Evolutionary conservation across 2,797 vertebrate species (phyloP).

Genomic region (Melanotaenia nigrans): DNA sequence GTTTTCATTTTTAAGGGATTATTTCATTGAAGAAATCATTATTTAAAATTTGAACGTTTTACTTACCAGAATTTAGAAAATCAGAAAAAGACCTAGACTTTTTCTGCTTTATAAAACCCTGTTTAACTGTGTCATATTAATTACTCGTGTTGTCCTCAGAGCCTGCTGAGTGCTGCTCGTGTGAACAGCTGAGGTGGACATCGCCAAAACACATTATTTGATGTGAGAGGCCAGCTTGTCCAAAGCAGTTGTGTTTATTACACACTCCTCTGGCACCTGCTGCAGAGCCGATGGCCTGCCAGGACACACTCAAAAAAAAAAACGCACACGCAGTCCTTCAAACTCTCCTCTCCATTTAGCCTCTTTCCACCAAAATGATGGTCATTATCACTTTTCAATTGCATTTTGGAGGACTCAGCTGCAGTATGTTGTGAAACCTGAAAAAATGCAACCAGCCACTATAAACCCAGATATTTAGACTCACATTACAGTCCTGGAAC

Average conservation of each 20-base stretch:
- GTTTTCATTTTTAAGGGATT: background rate
- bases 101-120: background rate
- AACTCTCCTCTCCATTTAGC: slow-evolving; percentile 57
- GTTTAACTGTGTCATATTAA: slow-evolving; percentile 25
- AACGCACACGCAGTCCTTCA: slow-evolving; percentile 43
- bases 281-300: slow-evolving; percentile 72
- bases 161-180: slow-evolving; percentile 52
- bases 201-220: slow-evolving; percentile 79
- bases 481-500: slow-evolving; percentile 3
- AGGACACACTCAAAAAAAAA: slow-evolving; percentile 52
- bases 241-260: slow-evolving; percentile 82
- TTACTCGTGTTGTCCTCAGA: slow-evolving; percentile 56
- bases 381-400: slow-evolving; percentile 68
- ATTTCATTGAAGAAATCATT: background rate
- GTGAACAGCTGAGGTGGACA: slow-evolving; percentile 70
- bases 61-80: background rate
- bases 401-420: slow-evolving; percentile 54
- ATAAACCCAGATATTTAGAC: background rate
- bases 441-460: slow-evolving; percentile 5
- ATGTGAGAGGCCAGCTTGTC: slow-evolving; percentile 83
- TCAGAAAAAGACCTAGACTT: background rate
- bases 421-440: slow-evolving; percentile 31
- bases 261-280: slow-evolving; percentile 82
- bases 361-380: slow-evolving; percentile 58
- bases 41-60: background rate